A percentile compares a stretch with the other conserved stretches of the same genome.
phyloP scores from a whole-genome alignment of 2,888 invertebrate species.

The Phyllotreta cruciferae region DNA sequence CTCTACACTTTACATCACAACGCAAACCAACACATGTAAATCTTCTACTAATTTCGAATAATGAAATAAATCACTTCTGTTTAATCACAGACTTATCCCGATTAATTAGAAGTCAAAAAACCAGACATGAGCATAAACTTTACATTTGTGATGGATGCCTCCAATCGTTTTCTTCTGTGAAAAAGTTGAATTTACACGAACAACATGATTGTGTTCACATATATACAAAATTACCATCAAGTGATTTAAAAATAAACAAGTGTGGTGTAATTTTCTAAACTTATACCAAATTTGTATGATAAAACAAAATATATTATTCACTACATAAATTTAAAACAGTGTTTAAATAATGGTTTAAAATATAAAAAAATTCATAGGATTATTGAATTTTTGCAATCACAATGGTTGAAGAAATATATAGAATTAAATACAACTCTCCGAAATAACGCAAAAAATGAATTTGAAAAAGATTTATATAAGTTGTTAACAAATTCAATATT shows the following conservation, averaged over 20 bases:
- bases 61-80: slow-evolving; percentile 11
- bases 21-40: slow-evolving; percentile 17
- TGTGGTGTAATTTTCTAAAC: no score
- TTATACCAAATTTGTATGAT: no score
- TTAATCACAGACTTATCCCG: slow-evolving; percentile 8
- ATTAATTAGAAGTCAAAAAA: slow-evolving; percentile 15
- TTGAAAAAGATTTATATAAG: no score
- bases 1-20: slow-evolving; percentile 12
- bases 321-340: no score
- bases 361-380: no score
- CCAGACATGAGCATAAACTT: background rate
- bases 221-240: slow-evolving; percentile 12
- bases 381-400: no score
- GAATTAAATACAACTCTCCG: no score
- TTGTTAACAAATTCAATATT: no score
- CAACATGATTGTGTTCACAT: slow-evolving; percentile 15
- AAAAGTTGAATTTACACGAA: slow-evolving; percentile 1
- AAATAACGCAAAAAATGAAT: no score
- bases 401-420: no score
- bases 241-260: slow-evolving; percentile 12
- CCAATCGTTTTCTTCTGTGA: background rate
- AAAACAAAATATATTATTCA: no score
- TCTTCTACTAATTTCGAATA: background rate
- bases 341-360: no score
- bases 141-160: slow-evolving; percentile 18